Percentiles rank a stretch among this genome's conserved stretches.
Conservation (phyloP, 2,888 invertebrate species). For the Caenorhabditis sulstoni region DNA sequence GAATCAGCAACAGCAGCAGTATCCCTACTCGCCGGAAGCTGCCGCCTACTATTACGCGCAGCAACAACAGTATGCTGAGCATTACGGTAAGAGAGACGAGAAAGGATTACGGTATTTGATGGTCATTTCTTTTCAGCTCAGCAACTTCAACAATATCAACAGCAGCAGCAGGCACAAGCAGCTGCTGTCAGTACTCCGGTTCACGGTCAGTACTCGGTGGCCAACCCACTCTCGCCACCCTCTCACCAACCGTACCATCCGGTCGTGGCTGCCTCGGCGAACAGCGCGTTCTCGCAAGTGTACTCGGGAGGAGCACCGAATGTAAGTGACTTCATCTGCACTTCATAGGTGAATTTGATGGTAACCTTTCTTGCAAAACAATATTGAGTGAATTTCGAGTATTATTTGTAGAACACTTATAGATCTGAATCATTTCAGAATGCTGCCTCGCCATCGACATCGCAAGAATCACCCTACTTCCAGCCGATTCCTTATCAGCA, state of each 20-base stretch:
- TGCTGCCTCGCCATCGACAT: constrained; percentile 11
- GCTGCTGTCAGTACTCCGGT: constrained; percentile 37
- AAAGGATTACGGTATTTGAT: not conserved
- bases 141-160: constrained; percentile 48
- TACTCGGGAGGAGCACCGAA: constrained; percentile 39
- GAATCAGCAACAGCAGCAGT: constrained; percentile 36
- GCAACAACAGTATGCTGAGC: constrained; percentile 43
- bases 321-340: constrained; percentile 19
- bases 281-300: constrained; percentile 68
- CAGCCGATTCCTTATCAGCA: constrained; percentile 53
- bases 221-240: constrained; percentile 55
- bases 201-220: constrained; percentile 56
- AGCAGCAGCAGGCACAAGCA: constrained; percentile 26
- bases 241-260: constrained; percentile 40
- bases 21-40: constrained; percentile 40
- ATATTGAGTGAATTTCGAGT: too few species aligned
- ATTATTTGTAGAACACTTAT: too few species aligned
- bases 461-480: constrained; percentile 54
- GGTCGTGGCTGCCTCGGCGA: constrained; percentile 62
- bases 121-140: constrained; percentile 27
- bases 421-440: constrained; percentile 10
- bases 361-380: too few species aligned
- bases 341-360: too few species aligned
- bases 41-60: constrained; percentile 36
- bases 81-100: constrained; percentile 24